Conservation (phyloP, 2,888 invertebrate species). For the Suillia variegata region DNA sequence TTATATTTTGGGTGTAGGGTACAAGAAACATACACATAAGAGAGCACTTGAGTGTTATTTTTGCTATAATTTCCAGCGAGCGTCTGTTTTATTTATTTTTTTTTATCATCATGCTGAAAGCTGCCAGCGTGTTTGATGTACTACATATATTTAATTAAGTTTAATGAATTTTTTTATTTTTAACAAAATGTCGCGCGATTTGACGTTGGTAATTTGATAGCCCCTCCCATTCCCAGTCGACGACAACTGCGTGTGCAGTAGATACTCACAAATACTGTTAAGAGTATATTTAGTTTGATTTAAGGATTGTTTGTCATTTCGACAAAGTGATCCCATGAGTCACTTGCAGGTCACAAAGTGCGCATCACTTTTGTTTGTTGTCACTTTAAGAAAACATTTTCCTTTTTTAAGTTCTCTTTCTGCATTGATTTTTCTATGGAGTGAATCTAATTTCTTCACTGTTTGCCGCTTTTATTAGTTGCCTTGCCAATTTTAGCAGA, state of each 20-base stretch:
- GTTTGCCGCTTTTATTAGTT: neutral
- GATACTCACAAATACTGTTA: neutral
- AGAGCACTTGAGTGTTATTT: neutral
- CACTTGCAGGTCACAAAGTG: constrained; percentile 29
- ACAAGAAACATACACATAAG: too few relatives aligned
- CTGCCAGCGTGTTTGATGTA: neutral
- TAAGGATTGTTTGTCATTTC: neutral
- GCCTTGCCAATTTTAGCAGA: constrained; percentile 14
- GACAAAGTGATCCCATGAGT: too few relatives aligned
- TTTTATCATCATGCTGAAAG: neutral
- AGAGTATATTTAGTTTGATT: too few relatives aligned
- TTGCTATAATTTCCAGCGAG: neutral
- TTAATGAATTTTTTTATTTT: neutral
- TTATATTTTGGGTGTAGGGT: too few relatives aligned
- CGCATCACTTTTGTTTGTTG: constrained; percentile 40
- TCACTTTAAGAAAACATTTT: too few relatives aligned
- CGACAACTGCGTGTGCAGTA: constrained; percentile 41
- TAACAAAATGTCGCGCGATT: neutral
- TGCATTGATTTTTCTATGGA: neutral
- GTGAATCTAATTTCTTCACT: neutral
- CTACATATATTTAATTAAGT: neutral
- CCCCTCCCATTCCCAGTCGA: constrained; percentile 50
- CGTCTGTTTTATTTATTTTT: neutral
- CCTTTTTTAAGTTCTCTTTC: neutral
- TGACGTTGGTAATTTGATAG: constrained; percentile 13